phyloP scores from a whole-genome alignment of 2,797 vertebrate genomes.

The Pangasius sanitwongsei region DNA sequence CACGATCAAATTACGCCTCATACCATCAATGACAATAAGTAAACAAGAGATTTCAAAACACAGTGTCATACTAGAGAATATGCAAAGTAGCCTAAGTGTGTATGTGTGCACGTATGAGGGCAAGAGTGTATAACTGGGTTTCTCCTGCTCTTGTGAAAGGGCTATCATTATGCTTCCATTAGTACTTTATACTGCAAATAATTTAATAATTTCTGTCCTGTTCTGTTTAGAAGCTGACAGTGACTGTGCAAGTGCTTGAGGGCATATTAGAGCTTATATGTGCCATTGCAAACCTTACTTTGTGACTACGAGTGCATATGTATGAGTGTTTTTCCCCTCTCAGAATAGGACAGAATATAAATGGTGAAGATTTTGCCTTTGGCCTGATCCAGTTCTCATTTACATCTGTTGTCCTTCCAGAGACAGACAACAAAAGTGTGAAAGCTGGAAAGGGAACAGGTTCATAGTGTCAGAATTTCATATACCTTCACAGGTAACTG shows the following conservation, averaged over 20 bases:
- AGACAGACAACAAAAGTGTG: background rate
- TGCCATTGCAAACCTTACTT: background rate
- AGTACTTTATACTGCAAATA: slow-evolving; percentile 21
- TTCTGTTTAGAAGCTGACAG: background rate
- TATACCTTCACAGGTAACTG: background rate
- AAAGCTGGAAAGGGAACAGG: background rate
- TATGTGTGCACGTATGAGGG: background rate
- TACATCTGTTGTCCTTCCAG: background rate
- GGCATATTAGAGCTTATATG: slow-evolving; percentile 1
- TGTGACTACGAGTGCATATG: background rate
- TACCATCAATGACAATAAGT: background rate
- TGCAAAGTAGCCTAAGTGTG: background rate
- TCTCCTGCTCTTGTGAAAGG: slow-evolving; percentile 13
- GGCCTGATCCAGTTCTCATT: background rate
- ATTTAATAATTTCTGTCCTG: background rate
- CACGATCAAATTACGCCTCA: background rate
- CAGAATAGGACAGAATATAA: background rate
- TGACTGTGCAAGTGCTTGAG: background rate
- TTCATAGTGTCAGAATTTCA: background rate
- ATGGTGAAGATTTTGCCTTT: background rate
- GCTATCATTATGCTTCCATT: slow-evolving; percentile 57
- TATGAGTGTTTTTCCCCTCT: background rate
- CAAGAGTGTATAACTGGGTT: background rate
- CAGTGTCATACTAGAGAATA: background rate
- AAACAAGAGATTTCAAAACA: background rate